phyloP scores from a whole-genome alignment of 2,113 vertebrate genomes.

The Cyprinodon variegatus region DNA sequence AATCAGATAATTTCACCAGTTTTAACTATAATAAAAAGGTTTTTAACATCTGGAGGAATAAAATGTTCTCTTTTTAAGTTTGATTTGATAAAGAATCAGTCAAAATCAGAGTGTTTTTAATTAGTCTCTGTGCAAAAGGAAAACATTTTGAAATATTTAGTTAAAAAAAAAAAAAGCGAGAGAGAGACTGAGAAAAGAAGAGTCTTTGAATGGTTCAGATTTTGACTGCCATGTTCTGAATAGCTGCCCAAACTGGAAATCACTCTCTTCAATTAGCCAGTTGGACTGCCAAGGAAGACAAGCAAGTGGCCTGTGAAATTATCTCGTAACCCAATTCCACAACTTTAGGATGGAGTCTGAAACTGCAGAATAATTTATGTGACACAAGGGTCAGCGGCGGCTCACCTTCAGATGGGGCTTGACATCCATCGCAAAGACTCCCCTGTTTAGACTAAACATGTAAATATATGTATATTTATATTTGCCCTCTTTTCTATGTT shows the following conservation, averaged over 20 bases:
- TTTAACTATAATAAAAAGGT: too few species aligned
- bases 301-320: conserved; percentile 88
- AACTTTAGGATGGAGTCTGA: conserved; percentile 83
- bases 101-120: conserved; percentile 31
- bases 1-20: too few species aligned
- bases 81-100: conserved; percentile 59
- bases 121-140: conserved; percentile 18
- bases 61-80: conserved; percentile 21
- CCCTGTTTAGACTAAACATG: neutral
- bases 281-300: conserved; percentile 87
- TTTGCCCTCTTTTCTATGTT: neutral
- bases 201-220: conserved; percentile 70
- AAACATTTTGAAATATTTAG: conserved; percentile 8
- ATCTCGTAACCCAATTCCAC: conserved; percentile 86
- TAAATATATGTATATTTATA: conserved; percentile 15
- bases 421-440: too few species aligned
- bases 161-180: conserved; percentile 30
- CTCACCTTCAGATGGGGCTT: conserved; percentile 74
- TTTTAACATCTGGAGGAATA: neutral
- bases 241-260: conserved; percentile 80
- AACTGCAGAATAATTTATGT: conserved; percentile 83
- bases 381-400: conserved; percentile 78
- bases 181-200: conserved; percentile 11
- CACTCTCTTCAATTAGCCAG: conserved; percentile 85
- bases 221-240: conserved; percentile 80